Evolutionary conservation across 1,140 invertebrate genomes (phyloP).

Genomic region (Bombus superbus): DNA sequence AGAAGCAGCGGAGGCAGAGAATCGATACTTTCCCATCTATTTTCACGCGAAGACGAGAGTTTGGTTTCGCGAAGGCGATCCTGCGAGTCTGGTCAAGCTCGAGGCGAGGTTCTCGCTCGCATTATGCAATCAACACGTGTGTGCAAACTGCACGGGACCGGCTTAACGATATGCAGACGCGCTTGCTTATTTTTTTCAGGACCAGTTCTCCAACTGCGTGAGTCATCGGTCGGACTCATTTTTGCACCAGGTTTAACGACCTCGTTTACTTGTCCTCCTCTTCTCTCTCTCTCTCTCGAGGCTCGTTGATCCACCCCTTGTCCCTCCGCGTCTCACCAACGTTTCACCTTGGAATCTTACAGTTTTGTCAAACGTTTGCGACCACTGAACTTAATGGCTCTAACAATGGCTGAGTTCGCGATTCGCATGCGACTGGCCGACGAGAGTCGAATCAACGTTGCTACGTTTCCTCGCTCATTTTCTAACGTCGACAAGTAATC

Average conservation of each 20-base stretch:
- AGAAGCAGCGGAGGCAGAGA: not conserved
- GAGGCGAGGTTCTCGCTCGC: not conserved
- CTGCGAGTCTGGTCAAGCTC: not conserved
- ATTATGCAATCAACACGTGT: conserved; percentile 32
- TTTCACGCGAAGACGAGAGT: no score
- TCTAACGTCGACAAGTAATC: no score
- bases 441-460: no score
- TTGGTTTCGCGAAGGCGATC: not conserved
- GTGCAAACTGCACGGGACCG: conserved; percentile 7
- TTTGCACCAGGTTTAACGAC: conserved; percentile 47
- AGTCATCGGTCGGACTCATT: conserved; percentile 41
- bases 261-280: not conserved
- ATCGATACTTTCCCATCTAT: not conserved
- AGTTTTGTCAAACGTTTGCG: not conserved
- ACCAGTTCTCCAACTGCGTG: conserved; percentile 18
- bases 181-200: conserved; percentile 27
- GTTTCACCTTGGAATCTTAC: not conserved
- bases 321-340: not conserved
- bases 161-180: conserved; percentile 26
- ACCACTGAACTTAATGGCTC: not conserved
- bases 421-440: not conserved
- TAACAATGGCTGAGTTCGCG: not conserved
- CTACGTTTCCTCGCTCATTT: no score
- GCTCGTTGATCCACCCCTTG: conserved; percentile 2
- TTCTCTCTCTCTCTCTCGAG: not conserved